Base-by-base conservation (phyloP, 2,797 vertebrate genomes). In the Decapterus maruadsi region DNA sequence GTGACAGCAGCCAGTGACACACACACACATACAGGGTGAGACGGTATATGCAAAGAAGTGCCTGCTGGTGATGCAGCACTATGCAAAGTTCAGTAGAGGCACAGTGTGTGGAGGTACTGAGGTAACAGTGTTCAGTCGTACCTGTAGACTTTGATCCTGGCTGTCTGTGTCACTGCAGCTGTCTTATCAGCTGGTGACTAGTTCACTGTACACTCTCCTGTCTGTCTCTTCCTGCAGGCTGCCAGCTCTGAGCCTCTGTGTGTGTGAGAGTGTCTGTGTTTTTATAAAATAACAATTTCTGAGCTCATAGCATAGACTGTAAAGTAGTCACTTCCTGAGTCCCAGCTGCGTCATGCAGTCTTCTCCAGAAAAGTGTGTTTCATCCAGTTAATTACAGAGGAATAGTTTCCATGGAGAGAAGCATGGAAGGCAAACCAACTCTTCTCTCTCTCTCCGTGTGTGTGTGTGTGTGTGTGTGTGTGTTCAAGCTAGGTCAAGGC, bases 101-200 rank as follows among this genome's bases (percentile, higher is more conserved):
- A 14, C 58, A 14, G 26, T 68, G 36, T 50, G 62, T 46, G 60
- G 31, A 81, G 34, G 51, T 64, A 62, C 48, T 66, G 70, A 74
- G 66, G 75, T 36, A 69, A 77, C 68, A 72, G 63, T 53, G 54
- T 58, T 31, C 38, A 50, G 45, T 63, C 54, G 4, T 72, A 75
- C 48, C 63, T 78, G 56, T 31, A 91, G 91, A 94, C 90, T 92
- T 92, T 93, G 93, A 84, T 76, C 90, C 76, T 54, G 67, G 34
- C 71, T 82, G 77, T 76, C 71, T 56, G 0, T 85, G 84, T 72
- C 82, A 79, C 79, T 72, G 60, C 17, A 76, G 67, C 72, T 38
- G 2, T 29, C 82, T 87, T 89, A 90, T 92, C 90, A 81, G 38
- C 31, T 29, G 38, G 38, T 4, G 17, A 34, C 10, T 54, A n/a